A percentile compares a stretch with the other conserved stretches of the same genome.
Evolutionary conservation across 2,888 invertebrate species (phyloP).

Genomic region (Chouioia cunea): DNA sequence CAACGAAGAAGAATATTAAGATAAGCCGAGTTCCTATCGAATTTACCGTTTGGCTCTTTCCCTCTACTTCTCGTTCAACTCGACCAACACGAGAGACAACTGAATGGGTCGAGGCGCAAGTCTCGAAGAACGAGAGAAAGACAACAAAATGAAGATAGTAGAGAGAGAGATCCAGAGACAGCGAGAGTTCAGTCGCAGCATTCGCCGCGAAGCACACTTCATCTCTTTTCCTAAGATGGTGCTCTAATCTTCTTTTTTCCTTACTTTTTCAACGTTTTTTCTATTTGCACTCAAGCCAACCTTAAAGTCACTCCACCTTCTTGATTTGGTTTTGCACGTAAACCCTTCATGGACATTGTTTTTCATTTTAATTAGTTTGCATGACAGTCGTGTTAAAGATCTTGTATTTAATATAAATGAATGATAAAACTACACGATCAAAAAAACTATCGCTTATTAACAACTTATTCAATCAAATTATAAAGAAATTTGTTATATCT

Average conservation of each 20-base stretch:
- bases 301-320: slow-evolving; percentile 34
- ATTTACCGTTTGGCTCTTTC: slow-evolving; percentile 18
- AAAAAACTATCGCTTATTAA: no score
- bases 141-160: slow-evolving; percentile 7
- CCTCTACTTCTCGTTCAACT: slow-evolving; percentile 14
- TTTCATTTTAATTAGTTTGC: slow-evolving; percentile 26
- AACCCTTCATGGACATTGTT: not conserved
- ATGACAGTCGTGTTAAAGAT: no score
- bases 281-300: slow-evolving; percentile 7
- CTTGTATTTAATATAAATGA: no score
- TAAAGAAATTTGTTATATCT: no score
- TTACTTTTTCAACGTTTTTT: slow-evolving; percentile 24
- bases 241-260: slow-evolving; percentile 31
- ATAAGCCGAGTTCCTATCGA: slow-evolving; percentile 48
- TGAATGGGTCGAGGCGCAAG: not conserved
- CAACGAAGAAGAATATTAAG: slow-evolving; percentile 53
- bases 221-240: slow-evolving; percentile 26
- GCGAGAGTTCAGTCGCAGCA: slow-evolving; percentile 38
- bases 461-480: no score
- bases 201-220: slow-evolving; percentile 35
- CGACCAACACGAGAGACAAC: slow-evolving; percentile 2
- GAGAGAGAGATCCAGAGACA: slow-evolving; percentile 5
- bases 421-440: no score
- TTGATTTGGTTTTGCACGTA: not conserved
- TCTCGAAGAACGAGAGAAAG: slow-evolving; percentile 16